Evolutionary conservation across 2,113 vertebrate species (phyloP).

Genomic region (Eurypyga helias): DNA sequence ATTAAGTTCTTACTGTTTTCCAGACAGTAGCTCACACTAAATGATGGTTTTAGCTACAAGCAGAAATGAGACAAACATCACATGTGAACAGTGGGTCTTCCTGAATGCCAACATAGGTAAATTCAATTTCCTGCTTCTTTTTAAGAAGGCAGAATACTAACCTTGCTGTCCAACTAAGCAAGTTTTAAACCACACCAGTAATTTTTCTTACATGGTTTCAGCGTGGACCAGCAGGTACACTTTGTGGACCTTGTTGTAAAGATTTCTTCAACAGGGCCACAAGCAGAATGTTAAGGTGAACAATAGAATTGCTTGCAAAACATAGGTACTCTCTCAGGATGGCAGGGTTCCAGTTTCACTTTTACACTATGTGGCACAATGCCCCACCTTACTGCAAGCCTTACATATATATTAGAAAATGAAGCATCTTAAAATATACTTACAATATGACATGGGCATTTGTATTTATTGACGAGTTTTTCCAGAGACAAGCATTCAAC

Average conservation of each 20-base stretch:
- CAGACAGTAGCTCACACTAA: not conserved
- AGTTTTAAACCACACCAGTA: not conserved
- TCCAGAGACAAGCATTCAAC: slow-evolving; percentile 92
- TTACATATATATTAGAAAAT: not conserved
- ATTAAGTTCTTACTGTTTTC: not conserved
- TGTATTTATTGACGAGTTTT: slow-evolving; percentile 93
- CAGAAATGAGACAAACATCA: not conserved
- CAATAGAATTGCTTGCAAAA: not conserved
- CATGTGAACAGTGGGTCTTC: not conserved
- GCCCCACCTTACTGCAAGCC: not conserved
- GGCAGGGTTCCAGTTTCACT: not conserved
- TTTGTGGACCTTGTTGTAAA: not conserved
- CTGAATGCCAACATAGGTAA: not conserved
- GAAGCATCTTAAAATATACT: slow-evolving; percentile 61
- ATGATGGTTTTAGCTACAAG: not conserved
- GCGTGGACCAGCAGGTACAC: not conserved
- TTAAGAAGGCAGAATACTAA: not conserved
- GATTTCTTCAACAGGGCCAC: not conserved
- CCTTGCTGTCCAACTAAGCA: not conserved
- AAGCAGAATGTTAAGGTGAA: not conserved
- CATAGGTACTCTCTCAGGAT: not conserved
- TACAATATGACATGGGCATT: slow-evolving; percentile 95
- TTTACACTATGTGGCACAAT: not conserved
- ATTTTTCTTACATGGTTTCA: not conserved
- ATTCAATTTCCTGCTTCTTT: not conserved